Conservation (phyloP, 2,888 invertebrate genomes). For the Mesorhabditis belari region DNA sequence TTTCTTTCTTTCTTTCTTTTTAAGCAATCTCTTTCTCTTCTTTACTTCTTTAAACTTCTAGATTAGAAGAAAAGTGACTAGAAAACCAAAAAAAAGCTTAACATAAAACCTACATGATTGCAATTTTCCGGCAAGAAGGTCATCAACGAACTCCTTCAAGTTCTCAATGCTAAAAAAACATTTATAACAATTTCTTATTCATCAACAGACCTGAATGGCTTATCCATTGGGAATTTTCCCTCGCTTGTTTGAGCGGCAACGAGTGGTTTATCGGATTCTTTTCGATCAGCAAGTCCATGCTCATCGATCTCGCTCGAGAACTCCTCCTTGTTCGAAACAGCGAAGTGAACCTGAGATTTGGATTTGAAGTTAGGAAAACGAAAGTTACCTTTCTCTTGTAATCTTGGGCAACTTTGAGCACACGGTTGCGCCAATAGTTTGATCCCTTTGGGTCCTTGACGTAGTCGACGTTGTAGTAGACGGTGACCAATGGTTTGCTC, state of each 20-base stretch:
- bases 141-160: constrained; percentile 75
- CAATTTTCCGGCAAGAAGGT: constrained; percentile 73
- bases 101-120: too few species aligned
- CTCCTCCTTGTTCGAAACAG: constrained; percentile 83
- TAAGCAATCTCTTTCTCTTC: too few species aligned
- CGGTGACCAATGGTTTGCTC: constrained; percentile 75
- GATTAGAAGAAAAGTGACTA: too few species aligned
- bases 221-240: constrained; percentile 80
- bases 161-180: constrained; percentile 67
- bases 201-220: constrained; percentile 76
- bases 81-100: too few species aligned
- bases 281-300: constrained; percentile 77
- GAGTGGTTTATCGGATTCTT: constrained; percentile 78
- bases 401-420: constrained; percentile 52
- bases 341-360: constrained; percentile 66
- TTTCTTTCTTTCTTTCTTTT: too few species aligned
- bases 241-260: constrained; percentile 75
- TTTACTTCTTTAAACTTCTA: too few species aligned
- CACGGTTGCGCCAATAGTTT: constrained; percentile 91
- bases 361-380: not conserved
- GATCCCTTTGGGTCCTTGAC: constrained; percentile 92
- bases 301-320: constrained; percentile 90
- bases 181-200: not conserved
- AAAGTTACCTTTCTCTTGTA: constrained; percentile 43
- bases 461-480: constrained; percentile 89